Base-by-base conservation (phyloP, 2,888 invertebrate species). In the Fissipunctia ypsillon region DNA sequence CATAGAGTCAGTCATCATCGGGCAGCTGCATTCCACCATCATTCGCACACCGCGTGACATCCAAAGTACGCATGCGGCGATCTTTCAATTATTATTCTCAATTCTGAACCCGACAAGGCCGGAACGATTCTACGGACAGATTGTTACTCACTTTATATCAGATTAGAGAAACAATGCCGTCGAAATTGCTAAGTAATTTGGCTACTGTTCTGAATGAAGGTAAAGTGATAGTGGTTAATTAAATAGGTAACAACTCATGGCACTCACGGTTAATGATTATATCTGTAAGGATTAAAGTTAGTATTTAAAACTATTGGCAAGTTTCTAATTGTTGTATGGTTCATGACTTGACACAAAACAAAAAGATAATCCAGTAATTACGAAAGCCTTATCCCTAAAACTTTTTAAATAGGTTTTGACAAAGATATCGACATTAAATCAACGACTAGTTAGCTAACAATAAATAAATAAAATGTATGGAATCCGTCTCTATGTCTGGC, bases 21-120 rank as follows among this genome's bases (percentile, higher is more conserved):
- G 76, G 81, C 90, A 86, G 85, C 87, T 89, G 89, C 91, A 90
- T 89, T 87, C 89, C 84, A 81, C 83, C 85, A 88, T 85, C 94
- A 93, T 89, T 89, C 94, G 88, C 81, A 79, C 84, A 78, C 86
- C 88, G 92, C 94, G 93, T 93, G 94, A 93, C 91, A 92, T 89
- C 88, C 92, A 91, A 93, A 90, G 93, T 92, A 88, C 92, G 90
- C 90, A 87, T 81, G 85, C 89, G 88, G 88, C 91, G 90, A 92
- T 94, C 93, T 91, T 92, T 91, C 95, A 95, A 94, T 94, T 94
- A 94, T 92, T 90, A 90, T 91, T 89, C 92, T 94, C 95, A 94
- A 95, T 94, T 93, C 94, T 89, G 90, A 88, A 89, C 87, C 86
- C 86, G 80, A 88, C 94, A 94, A 94, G 94, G 94, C 91, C 94